phyloP scores from a whole-genome alignment of 2,113 vertebrate genomes.

The Nesoenas mayeri region DNA sequence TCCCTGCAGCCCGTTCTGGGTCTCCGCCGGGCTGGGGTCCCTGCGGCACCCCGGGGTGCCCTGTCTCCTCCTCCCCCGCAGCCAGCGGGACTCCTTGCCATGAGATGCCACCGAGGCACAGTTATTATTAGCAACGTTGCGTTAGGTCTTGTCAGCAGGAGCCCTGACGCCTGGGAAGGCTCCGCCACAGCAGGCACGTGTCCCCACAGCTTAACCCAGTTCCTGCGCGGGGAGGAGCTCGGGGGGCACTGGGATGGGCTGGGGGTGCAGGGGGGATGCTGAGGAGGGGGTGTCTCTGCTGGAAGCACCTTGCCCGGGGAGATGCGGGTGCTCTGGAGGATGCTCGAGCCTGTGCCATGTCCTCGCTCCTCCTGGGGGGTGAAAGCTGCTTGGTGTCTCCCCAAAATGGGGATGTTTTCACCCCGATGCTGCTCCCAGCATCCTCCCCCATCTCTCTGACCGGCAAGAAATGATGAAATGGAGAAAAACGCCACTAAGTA shows the following conservation, averaged over 20 bases:
- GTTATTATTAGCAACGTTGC: neutral
- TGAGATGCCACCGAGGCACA: accelerated
- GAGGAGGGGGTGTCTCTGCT: no score
- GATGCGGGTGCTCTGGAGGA: neutral
- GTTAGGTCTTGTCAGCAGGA: conserved; percentile 7
- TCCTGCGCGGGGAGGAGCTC: neutral
- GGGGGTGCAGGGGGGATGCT: neutral
- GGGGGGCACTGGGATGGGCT: accelerated
- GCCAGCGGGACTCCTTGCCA: neutral
- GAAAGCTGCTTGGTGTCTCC: neutral
- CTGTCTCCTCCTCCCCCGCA: neutral
- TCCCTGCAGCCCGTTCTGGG: neutral
- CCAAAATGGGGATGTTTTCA: neutral
- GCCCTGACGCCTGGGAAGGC: neutral
- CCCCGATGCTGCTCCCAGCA: neutral
- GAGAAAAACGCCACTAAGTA: neutral
- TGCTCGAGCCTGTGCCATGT: accelerated
- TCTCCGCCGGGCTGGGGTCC: neutral
- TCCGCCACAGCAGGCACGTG: neutral
- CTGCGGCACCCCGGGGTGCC: neutral
- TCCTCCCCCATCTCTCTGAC: no score
- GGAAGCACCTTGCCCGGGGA: neutral
- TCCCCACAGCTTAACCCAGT: neutral
- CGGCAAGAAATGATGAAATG: accelerated
- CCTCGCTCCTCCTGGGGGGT: neutral